Evolutionary conservation across 2,797 vertebrate species (phyloP).

Genomic region (Falco columbarius): DNA sequence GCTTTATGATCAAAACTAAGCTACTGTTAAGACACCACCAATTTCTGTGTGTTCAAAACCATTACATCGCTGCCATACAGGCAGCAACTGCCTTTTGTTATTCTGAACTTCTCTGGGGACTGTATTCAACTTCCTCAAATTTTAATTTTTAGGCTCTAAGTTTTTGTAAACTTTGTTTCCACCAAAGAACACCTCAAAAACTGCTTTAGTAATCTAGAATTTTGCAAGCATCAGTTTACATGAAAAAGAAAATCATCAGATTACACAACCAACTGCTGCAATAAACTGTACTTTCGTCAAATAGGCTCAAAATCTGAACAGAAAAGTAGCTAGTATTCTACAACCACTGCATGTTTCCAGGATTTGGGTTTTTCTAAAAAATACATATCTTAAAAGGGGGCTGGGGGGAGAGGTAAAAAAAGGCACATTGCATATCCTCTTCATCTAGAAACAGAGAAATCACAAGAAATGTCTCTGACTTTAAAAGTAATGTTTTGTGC

Average conservation of each 20-base stretch:
- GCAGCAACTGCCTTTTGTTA: not conserved
- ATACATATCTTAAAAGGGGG: rapidly evolving
- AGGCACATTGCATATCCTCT: rapidly evolving
- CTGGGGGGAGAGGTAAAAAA: not conserved
- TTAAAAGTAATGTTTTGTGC: not conserved
- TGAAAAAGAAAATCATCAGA: not conserved
- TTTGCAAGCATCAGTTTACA: not conserved
- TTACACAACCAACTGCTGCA: not conserved
- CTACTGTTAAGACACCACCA: not conserved
- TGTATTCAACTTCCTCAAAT: not conserved
- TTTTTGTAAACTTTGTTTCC: not conserved
- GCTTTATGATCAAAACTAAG: not conserved
- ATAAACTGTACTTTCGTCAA: not conserved
- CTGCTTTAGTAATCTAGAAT: not conserved
- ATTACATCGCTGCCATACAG: not conserved
- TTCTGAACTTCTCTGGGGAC: not conserved
- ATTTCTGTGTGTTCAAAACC: not conserved
- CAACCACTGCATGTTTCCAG: not conserved
- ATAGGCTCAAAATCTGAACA: not conserved
- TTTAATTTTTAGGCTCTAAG: not conserved
- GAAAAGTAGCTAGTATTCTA: not conserved
- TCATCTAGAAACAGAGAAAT: not conserved
- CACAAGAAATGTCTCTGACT: not conserved
- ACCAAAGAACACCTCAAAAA: not conserved
- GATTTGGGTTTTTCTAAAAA: rapidly evolving